Evolutionary conservation across 2,113 vertebrate genomes (phyloP), one percentile per base, ranked within the genome.

Genomic region (Scalopus aquaticus): DNA sequence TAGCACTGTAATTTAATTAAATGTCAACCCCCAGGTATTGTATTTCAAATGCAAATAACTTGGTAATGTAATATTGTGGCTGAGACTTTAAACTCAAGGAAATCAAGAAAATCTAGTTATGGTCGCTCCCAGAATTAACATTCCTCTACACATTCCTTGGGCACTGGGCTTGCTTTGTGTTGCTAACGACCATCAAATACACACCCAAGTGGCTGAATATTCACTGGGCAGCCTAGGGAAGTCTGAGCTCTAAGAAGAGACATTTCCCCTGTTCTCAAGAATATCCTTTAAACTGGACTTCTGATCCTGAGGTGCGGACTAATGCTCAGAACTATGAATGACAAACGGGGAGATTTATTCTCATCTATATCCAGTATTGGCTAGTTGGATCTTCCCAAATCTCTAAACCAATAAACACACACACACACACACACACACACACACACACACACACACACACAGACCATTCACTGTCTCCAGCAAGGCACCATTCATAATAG

Each of bases 11-110:
- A 97, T 96, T 94, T 96, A 95, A 97, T 97, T 96, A 96, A 97
- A 95, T 94, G 74, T 94, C 96, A 95, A 82, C 85, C 91, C 69
- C 49, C 93, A 95, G 90, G 95, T 96, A 94, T 97, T 97, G 86
- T 95, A 95, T 97, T 97, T 97, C 97, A 97, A 95, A 96, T 97
- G 95, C 95, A 97, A 97, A 97, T 97, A 96, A 93, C 90, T 95
- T 93, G 69, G 95, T 97, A 97, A 97, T 96, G 90, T 90, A 96
- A 97, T 97, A 96, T 91, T 97, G 96, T 92, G 94, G 88, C 69
- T 91, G 81, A 96, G 92, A 95, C 93, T 95, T 97, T 93, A 96
- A 97, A 97, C 85, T 96, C 90, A 94, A 94, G 95, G 96, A 97
- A 97, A 97, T 92, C 86, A 62, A 95, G 96, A 97, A 97, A 97